Percentiles rank a stretch among this genome's conserved stretches.
phyloP scores from a whole-genome alignment of 2,888 invertebrate genomes.

The Heteromurus nitidus region DNA sequence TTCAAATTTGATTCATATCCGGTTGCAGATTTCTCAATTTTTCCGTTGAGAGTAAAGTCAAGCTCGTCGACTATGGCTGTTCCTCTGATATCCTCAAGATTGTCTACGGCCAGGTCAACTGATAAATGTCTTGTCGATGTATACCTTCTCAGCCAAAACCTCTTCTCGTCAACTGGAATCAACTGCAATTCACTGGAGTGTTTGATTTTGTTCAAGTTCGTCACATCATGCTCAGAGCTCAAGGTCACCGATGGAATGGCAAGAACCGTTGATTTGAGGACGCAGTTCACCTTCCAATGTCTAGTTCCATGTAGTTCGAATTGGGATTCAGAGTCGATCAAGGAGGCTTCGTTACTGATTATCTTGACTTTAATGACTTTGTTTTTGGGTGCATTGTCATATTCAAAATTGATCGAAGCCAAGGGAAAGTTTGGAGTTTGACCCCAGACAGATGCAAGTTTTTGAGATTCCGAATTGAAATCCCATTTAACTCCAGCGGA shows the following conservation, averaged over 20 bases:
- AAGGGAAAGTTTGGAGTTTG: conserved; percentile 37
- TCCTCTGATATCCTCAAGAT: conserved; percentile 51
- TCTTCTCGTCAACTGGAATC: conserved; percentile 21
- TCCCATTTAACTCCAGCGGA: conserved; percentile 52
- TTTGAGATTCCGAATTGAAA: conserved; percentile 24
- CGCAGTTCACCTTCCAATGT: conserved; percentile 39
- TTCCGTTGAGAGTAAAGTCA: conserved; percentile 41
- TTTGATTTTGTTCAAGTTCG: conserved; percentile 21
- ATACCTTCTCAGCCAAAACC: conserved; percentile 31
- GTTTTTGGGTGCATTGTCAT: neutral
- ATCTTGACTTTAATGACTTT: conserved; percentile 28
- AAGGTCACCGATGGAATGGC: conserved; percentile 45
- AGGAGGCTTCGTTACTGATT: neutral
- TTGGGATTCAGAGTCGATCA: conserved; percentile 35
- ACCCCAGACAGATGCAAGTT: conserved; percentile 36
- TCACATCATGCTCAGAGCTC: conserved; percentile 40
- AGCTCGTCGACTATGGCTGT: conserved; percentile 27
- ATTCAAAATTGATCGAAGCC: neutral
- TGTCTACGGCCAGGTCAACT: conserved; percentile 20
- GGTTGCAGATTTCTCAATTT: conserved; percentile 13
- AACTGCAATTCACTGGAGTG: conserved; percentile 32
- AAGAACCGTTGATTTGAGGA: conserved; percentile 27
- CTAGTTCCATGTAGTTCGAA: conserved; percentile 26
- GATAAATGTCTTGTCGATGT: neutral
- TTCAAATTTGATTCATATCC: conserved; percentile 32